Evolutionary conservation across 2,888 invertebrate species (phyloP), one percentile per base, ranked within the genome.

Genomic region (Cyclophora punctaria): DNA sequence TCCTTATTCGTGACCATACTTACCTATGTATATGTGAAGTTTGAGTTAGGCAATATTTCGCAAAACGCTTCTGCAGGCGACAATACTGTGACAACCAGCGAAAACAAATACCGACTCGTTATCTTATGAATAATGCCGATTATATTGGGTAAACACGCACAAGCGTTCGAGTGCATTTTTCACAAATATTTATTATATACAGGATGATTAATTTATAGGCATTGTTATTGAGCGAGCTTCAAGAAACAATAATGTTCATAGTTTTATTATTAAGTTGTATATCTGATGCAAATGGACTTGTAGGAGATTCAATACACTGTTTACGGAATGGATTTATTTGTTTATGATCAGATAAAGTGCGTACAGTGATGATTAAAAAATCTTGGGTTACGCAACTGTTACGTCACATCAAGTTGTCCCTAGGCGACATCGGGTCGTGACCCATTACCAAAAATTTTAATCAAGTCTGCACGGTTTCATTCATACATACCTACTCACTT

Each of bases 121-220:
- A 87, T 87, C 86, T 81, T 85, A 86, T 88, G 88, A 88, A 87
- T 88, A 86, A 88, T 86, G 83, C 83, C 84, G 87, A 86, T 85
- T 83, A 85, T 83, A 74, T 82, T 84, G 75, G 64, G 79, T 72
- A 85, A 87, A 88, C 82, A 85, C 71, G 76, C 79, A 78, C 75
- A 76, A 77, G 71, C 71, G 75, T 73, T 72, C 66, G 58, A 75
- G 67, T 84, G 81, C 78, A 80, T 84, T 87, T 86, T 85, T 83
- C 80, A 82, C 74, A 63, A 80, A 78, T 72, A 60, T 72, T 77
- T 78, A 74, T 78, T 69, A 62, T 73, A 69, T 73, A 86, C 80
- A 86, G 82, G 71, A 44, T 81, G 86, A 54, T 50, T 50, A 54
- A 66, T 41, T 54, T 47, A 52, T 54, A 48, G 53, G 48, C 50